Percentiles rank a stretch among this genome's conserved stretches.
phyloP scores from a whole-genome alignment of 37 sponge, comb jelly and placozoan species.

The Ianthella basta region DNA sequence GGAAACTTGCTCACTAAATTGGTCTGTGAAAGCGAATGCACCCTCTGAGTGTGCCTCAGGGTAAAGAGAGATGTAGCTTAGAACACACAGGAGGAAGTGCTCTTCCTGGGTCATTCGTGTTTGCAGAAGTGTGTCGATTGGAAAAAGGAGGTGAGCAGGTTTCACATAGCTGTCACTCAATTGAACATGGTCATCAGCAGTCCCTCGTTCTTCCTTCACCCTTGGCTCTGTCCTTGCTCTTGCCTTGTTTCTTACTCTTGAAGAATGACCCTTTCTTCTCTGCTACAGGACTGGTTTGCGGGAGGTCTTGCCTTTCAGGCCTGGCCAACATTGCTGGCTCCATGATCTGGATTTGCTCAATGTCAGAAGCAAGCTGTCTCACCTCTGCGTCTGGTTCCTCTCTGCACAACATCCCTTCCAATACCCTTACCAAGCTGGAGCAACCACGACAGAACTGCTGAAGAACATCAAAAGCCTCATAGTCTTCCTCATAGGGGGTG shows the following conservation, averaged over 20 bases:
- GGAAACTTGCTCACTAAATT: not conserved
- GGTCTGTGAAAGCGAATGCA: not conserved
- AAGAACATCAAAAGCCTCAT: constrained; percentile 12
- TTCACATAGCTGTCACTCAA: constrained; percentile 18
- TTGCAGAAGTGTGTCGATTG: not conserved
- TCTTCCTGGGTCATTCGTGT: not conserved
- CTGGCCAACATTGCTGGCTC: no score
- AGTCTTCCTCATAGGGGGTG: constrained; percentile 13
- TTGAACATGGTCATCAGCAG: not conserved
- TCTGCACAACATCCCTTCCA: not conserved
- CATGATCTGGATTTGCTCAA: not conserved
- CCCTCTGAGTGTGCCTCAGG: not conserved
- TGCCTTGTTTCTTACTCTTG: no score
- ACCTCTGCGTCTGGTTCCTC: not conserved
- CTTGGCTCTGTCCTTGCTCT: no score
- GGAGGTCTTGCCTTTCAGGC: not conserved
- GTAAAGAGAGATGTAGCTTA: not conserved
- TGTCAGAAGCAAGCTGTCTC: not conserved
- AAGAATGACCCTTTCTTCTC: no score
- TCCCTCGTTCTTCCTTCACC: no score
- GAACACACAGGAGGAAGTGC: not conserved
- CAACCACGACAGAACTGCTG: not conserved
- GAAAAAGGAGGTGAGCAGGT: not conserved
- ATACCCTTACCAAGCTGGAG: constrained; percentile 4
- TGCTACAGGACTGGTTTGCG: constrained; percentile 36